Base-by-base conservation (phyloP, 1,140 invertebrate species). In the Cherax quadricarinatus region DNA sequence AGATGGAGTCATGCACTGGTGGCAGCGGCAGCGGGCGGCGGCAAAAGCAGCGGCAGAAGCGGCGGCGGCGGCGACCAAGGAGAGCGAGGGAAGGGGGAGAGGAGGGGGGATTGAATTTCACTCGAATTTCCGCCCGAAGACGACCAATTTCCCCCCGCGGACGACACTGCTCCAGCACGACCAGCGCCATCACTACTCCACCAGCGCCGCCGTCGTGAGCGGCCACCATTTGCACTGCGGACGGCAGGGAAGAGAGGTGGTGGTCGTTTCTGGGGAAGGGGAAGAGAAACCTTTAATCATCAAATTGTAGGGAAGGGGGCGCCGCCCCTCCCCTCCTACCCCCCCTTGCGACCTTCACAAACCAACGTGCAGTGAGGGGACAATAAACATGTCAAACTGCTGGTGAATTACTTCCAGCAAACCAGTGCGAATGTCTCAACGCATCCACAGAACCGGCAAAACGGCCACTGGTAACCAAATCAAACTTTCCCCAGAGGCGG, bases 381-480 rank as follows among this genome's bases (percentile, higher is more conserved):
- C 73, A 91, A 91, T 91, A 91, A 91, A 91, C 89, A 83, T 91
- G 89, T 91, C 89, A 91, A 79, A 78, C 89, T 75, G 66, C 62
- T 51, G 89, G 89, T 91, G 89, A 91, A 91, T 91, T 91, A 91
- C 89, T 85, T 75, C 81, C 81, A 60, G 62, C 81, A 91, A 91
- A 91, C 81, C 89, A 91, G 89, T 91, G 89, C 82, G 80, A 89
- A 84, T 91, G 89, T 91, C 89, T 91, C 51, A 73, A 57, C 89
- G 82, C 81, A 84, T 84, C 89, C 89, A 91, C 81, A 85, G 62
- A 73, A 73, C 62, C 81, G 89, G 81, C 82, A 85, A 84, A 79
- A 85, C 82, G 89, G 89, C 89, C 89, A 91, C 89, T 91, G 89
- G 62, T 91, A 91, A 91, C 89, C 89, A 91, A 91, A 91, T 91